Evolutionary conservation across 2,113 vertebrate species (phyloP), one percentile per base, ranked within the genome.

Genomic region (Thalassoma bifasciatum): DNA sequence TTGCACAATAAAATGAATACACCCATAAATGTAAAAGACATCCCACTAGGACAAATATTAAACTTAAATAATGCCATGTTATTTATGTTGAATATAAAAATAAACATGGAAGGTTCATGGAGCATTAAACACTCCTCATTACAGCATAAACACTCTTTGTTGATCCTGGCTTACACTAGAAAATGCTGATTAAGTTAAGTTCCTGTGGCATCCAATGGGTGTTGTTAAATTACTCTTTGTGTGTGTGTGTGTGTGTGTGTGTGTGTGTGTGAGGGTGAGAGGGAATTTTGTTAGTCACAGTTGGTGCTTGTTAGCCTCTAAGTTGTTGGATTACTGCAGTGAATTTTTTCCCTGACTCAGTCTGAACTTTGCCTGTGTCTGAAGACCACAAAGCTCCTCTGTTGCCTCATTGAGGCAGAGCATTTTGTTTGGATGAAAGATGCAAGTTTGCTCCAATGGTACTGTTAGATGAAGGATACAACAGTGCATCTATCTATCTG

Each of bases 261-360:
- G 59, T 36, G 22, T 30, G 13, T n/a, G 16, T 46, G 44, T 19
- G 7, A 7, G n/a, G 17, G 21, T 44, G 67, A 50, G 8, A 42
- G 50, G 23, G 23, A 16, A 38, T 68, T 12, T 22, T 42, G 53
- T 51, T 23, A 11, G 36, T 14, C 38, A 50, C 36, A 42, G 9
- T 80, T 76, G 26, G n/a, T 3, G 36, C 19, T 14, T 44, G 44
- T 54, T 54, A 17, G 68, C 50, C 38, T 77, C 40, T 34, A 52
- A 40, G 47, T 68, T 23, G 58, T 73, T 58, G 66, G 73, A 87
- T 79, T 81, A 82, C 16, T 21, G 9, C 12, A 58, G 12, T 36
- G 7, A 81, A 81, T 88, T 85, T 69, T 79, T 68, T 61, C 21
- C 66, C 81, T 82, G 83, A 86, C 77, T 79, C 71, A 85, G 77